Percentiles rank a stretch among this genome's conserved stretches.
Evolutionary conservation across 2,888 invertebrate species (phyloP).

Genomic region (Pammene aurita): DNA sequence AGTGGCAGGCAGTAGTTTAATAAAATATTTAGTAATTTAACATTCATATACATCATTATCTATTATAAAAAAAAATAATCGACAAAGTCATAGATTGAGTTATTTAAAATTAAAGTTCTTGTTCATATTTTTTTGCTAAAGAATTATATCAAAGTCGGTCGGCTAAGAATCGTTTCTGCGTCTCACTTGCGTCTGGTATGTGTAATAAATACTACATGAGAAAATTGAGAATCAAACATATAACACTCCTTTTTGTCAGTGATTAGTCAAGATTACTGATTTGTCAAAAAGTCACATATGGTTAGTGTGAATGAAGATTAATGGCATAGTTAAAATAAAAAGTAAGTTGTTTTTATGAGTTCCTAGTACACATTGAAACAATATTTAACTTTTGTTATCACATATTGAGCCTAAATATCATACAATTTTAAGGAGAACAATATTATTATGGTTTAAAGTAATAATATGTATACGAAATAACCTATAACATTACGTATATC

Average conservation of each 20-base stretch:
- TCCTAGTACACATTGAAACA: too few species aligned
- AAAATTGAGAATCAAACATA: too few species aligned
- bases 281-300: too few species aligned
- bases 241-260: too few species aligned
- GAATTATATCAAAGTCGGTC: conserved; percentile 44
- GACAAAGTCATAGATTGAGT: conserved; percentile 60
- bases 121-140: conserved; percentile 53
- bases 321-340: conserved; percentile 1
- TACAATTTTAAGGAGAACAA: too few species aligned
- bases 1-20: conserved; percentile 51
- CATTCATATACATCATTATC: conserved; percentile 44
- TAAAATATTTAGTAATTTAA: conserved; percentile 48
- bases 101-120: conserved; percentile 51
- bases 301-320: background rate
- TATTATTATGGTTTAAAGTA: too few species aligned
- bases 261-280: too few species aligned
- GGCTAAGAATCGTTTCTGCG: background rate
- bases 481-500: background rate
- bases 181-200: conserved; percentile 13
- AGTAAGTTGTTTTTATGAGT: background rate
- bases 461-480: too few species aligned
- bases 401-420: too few species aligned
- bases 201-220: background rate
- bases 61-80: conserved; percentile 50
- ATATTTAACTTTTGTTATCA: too few species aligned